Base-by-base conservation (phyloP, 1,140 invertebrate species). In the Odontomachus brunneus region DNA sequence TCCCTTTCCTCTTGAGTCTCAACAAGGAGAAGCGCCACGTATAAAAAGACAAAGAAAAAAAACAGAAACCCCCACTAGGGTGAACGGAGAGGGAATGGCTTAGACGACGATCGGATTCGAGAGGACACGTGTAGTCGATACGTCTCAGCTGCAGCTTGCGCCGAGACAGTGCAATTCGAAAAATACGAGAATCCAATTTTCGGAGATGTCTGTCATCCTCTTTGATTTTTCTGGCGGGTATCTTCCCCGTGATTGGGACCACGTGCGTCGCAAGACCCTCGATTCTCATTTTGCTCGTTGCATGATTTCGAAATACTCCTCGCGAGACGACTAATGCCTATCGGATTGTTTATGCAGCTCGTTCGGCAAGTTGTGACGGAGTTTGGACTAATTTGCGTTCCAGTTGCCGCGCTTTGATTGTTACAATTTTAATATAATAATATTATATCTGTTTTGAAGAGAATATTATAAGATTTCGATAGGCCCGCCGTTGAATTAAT, bases 101-200 rank as follows among this genome's bases (percentile, higher is more conserved):
- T 87, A 91, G 89, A 91, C 74, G 76, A 86, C 84, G 91, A 93
- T 90, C 88, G 87, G 82, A 88, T 90, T 84, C 83, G 83, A 44
- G 63, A 82, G 86, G 84, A 90, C 93, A 94, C 89, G 91, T 92
- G 93, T 91, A 91, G 88, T 90, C 93, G 90, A 94, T 93, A 93
- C 90, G 88, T 92, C 87, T 89, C 90, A 87, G 65, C 73, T 71
- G 82, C 59, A 71, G 38, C 69, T 59, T 55, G 66, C 26, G 65
- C 65, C 83, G 44, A 48, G 72, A 48, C 62, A 26, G 33, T 67
- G 78, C 59, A 76, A 85, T 81, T 59, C 74, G 84, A 88, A 83
- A 76, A 83, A 84, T 84, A 89, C 60, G 74, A 82, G 82, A 83
- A 88, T 85, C 85, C 81, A 86, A 90, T 89, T 82, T 89, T 87